Percentiles rank a stretch among this genome's conserved stretches.
Evolutionary conservation across 2,888 invertebrate genomes (phyloP).

Genomic region (Himalopsyche kuldschensis): DNA sequence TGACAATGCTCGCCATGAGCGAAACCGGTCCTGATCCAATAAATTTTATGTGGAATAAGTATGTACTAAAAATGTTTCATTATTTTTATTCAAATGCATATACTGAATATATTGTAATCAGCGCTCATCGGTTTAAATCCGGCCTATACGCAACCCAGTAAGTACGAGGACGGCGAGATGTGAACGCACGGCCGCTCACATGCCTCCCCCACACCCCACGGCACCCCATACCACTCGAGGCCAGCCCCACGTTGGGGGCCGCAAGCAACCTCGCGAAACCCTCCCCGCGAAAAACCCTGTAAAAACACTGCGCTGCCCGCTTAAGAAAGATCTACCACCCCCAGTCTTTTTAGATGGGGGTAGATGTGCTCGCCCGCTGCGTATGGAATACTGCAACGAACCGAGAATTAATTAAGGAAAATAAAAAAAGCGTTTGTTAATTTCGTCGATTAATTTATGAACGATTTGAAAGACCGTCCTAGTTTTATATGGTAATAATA

Average conservation of each 20-base stretch:
- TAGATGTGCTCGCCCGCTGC: neutral
- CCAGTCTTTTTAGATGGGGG: conserved; percentile 7
- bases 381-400: conserved; percentile 20
- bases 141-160: neutral
- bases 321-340: conserved; percentile 30
- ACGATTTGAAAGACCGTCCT: too few relatives aligned
- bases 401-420: conserved; percentile 24
- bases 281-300: conserved; percentile 33
- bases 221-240: neutral
- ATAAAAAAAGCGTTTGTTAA: neutral
- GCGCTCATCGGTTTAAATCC: neutral
- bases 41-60: too few relatives aligned
- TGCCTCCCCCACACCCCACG: conserved; percentile 9
- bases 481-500: too few relatives aligned
- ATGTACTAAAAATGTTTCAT: too few relatives aligned
- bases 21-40: too few relatives aligned
- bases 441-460: too few relatives aligned
- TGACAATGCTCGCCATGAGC: too few relatives aligned
- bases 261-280: conserved; percentile 5
- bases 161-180: conserved; percentile 22
- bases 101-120: neutral
- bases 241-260: conserved; percentile 3
- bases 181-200: conserved; percentile 34
- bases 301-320: conserved; percentile 38
- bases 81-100: neutral